Evolutionary conservation across 2,888 invertebrate species (phyloP).

Genomic region (Bombylius major): DNA sequence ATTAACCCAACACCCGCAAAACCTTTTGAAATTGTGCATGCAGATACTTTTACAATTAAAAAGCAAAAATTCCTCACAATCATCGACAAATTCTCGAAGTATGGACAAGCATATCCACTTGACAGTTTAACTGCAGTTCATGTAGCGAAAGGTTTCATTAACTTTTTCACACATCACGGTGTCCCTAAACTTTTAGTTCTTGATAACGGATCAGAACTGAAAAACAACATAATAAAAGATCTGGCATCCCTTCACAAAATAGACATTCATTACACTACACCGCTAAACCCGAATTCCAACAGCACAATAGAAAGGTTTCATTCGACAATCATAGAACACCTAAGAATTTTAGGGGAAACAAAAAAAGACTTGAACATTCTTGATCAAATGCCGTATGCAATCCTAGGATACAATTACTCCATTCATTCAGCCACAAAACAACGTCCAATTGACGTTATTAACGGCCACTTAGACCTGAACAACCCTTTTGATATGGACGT

Average conservation of each 20-base stretch:
- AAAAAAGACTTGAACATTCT: neutral
- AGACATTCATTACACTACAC: neutral
- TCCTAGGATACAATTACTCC: neutral
- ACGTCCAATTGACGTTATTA: neutral
- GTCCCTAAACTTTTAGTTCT: neutral
- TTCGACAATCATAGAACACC: neutral
- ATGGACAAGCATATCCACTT: neutral
- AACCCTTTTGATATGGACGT: neutral
- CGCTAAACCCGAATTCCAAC: neutral
- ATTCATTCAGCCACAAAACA: neutral
- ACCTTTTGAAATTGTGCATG: constrained; percentile 27
- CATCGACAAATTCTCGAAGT: neutral
- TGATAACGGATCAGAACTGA: neutral
- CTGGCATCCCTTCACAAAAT: neutral
- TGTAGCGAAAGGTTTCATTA: neutral
- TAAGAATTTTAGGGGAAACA: neutral
- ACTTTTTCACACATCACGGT: neutral
- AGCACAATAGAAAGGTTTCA: neutral
- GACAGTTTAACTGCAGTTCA: neutral
- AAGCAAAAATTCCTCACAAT: neutral
- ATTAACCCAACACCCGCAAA: neutral
- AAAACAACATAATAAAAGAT: neutral
- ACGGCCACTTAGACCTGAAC: neutral
- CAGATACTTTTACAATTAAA: neutral
- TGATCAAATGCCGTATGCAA: neutral